These are phyloP conservation scores for Platyura marginata DNA, from an alignment of 1,140 invertebrate genomes.

Conservation along the genomic window DNA sequence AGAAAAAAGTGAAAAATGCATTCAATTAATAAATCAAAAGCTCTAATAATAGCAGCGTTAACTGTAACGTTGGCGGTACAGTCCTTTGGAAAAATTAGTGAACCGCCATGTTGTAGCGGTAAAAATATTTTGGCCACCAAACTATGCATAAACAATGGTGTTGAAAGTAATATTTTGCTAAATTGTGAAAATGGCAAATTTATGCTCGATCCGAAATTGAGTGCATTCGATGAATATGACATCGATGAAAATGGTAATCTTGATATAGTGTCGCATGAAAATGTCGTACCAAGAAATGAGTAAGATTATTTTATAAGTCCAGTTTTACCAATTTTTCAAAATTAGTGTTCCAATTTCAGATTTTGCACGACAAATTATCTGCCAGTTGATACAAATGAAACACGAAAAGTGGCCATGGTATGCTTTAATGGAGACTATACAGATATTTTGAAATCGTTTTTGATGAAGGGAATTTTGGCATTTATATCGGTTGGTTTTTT, in stretches of 20 bases:
- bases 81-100: no score
- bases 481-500: constrained; percentile 38
- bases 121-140: not conserved
- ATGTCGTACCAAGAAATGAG: not conserved
- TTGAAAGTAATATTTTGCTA: not conserved
- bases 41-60: no score
- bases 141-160: not conserved
- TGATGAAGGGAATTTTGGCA: constrained; percentile 22
- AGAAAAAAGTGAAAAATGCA: not conserved
- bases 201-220: not conserved
- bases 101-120: not conserved
- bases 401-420: constrained; percentile 23
- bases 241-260: not conserved
- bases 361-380: not conserved
- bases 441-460: constrained; percentile 13
- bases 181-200: not conserved
- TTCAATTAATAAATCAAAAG: no score
- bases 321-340: no score
- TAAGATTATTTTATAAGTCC: no score
- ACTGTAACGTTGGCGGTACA: no score
- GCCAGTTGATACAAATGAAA: constrained; percentile 6
- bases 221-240: not conserved
- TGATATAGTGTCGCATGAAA: not conserved
- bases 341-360: no score
- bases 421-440: constrained; percentile 27